Evolutionary conservation across 2,113 vertebrate genomes (phyloP), one percentile per base, ranked within the genome.

Genomic region (Apus apus): DNA sequence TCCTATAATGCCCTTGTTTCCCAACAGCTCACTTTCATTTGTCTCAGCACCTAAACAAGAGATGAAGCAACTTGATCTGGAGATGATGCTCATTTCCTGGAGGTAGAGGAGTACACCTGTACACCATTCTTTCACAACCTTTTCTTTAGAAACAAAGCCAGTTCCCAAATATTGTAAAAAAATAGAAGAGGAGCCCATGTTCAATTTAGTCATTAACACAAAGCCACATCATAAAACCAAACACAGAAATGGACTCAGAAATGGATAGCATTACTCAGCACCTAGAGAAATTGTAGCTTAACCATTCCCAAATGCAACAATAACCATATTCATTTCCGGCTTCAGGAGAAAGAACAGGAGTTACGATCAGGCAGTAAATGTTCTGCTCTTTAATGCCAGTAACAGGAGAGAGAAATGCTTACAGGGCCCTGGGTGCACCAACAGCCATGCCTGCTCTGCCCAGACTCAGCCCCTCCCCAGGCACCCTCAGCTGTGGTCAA

Each of bases 151-250:
- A 90, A 87, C 11, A 66, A 92, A 92, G 36, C 2, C 11, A 27
- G 13, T 20, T 92, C 38, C 20, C 22, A 61, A 82, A 57, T 21
- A 53, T 4, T 78, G 13, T 14, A 11, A 76, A 60, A 73, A 4
- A 1, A 38, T 10, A 82, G 38, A 75, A 73, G 9, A 71, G 22
- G 10, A 86, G 16, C 3, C 9, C 8, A 32, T 11, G 11, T 84
- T 93, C 72, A 34, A 79, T 54, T 57, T 82, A 87, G 46, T 58
- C 51, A 87, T 68, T 92, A 60, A 58, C 34, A 76, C 9, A 62
- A 82, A 89, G 34, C 38, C 73, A 73, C 38, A 70, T 27, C 73
- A 57, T 11, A 71, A 80, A 62, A 45, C 6, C 9, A 85, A 74
- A 74, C 13, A 18, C n/a, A 65, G n/a, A 75, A 79, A 82, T 9